Conservation (phyloP, 1,140 invertebrate genomes). For the Lasioglossum baleicum region DNA sequence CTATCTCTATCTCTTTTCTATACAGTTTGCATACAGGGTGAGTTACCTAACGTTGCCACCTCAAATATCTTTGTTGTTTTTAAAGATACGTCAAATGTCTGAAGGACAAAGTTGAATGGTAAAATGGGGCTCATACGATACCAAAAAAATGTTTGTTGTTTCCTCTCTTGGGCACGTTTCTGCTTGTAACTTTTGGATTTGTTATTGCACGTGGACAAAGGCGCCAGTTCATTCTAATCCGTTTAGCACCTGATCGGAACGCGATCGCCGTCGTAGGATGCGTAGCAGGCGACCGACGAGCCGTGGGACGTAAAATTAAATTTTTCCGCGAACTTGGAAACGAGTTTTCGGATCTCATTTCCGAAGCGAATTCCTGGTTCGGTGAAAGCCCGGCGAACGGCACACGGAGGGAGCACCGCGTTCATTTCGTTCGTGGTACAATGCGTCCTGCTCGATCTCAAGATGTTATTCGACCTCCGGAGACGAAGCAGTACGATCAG, state of each 20-base stretch:
- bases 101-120: too few relatives aligned
- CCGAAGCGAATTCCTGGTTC: constrained; percentile 51
- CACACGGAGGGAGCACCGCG: neutral
- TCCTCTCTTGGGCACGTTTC: too few relatives aligned
- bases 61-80: too few relatives aligned
- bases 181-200: too few relatives aligned
- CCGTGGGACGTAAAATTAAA: constrained; percentile 1
- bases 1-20: too few relatives aligned
- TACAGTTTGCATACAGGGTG: too few relatives aligned
- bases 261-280: neutral
- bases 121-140: too few relatives aligned
- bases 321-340: constrained; percentile 23
- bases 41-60: too few relatives aligned
- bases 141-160: too few relatives aligned
- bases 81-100: too few relatives aligned
- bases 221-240: neutral
- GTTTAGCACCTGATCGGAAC: neutral
- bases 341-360: constrained; percentile 51
- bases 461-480: constrained; percentile 41
- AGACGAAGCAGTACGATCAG: constrained; percentile 27
- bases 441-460: constrained; percentile 16
- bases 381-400: constrained; percentile 3
- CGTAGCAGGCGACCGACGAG: neutral
- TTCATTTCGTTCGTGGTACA: constrained; percentile 14
- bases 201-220: too few relatives aligned